Evolutionary conservation across 2,888 invertebrate species (phyloP), one percentile per base, ranked within the genome.

Genomic region (Pyrgus malvae): DNA sequence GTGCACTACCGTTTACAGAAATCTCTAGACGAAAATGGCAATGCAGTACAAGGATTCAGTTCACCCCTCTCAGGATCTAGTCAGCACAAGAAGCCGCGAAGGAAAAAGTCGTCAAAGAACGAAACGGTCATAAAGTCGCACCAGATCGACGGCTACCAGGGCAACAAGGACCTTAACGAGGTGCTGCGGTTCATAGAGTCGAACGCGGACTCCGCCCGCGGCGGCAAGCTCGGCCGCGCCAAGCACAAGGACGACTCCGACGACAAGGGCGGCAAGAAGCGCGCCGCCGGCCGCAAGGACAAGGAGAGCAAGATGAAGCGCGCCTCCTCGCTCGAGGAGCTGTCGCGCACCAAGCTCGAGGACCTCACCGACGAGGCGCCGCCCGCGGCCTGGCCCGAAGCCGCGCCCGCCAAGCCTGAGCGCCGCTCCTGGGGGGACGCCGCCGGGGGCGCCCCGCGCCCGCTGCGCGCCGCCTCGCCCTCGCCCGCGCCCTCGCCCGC

Each of bases 21-120:
- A 80, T 91, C 93, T 60, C 87, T 94, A 59, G 96, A 96, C 83
- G 96, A 96, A 84, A 96, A 96, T 76, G 95, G 95, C 58, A 96
- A 96, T 78, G 92, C 95, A 29, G 86, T 95, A 51, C 92, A 92
- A 71, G 91, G 78, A 69, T 89, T 78, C 83, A 90, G 78, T 72
- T 86, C 90, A 51, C 82, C 86, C 49, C 76, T 82, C 62, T 80
- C 85, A 45, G 87, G 85, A 60, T 82, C 84, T 72, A 86, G 86
- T 75, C 90, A 89, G 69, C 83, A 89, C 68, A 91, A 92, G 82
- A 90, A 93, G 77, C 85, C 83, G 56, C 71, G 89, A 60, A 91
- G 92, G 78, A 92, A 92, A 88, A 92, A 92, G 83, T 87, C 89
- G 61, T 86, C 91, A 68, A 90, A 92, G 82, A 90, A 92, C 85